These are phyloP conservation scores for Elaphurus davidianus DNA, from an alignment of 2,113 vertebrate species.

Conservation along the genomic window DNA sequence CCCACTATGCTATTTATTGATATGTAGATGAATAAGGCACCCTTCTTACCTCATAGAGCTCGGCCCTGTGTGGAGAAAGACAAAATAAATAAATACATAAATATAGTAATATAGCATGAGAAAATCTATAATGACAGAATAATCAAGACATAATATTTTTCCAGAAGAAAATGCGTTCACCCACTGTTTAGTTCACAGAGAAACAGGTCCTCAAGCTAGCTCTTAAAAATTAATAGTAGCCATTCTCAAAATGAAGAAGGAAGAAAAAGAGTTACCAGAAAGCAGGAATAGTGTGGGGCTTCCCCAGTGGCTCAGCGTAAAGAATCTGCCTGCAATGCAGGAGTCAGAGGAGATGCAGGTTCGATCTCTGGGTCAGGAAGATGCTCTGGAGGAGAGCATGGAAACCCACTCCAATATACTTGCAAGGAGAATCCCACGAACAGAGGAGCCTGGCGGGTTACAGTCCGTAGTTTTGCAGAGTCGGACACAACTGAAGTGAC, in stretches of 20 bases:
- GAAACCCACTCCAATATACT: background rate
- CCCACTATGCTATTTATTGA: background rate
- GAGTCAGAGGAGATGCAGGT: background rate
- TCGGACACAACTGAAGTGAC: background rate
- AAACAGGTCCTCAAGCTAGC: background rate
- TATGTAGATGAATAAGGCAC: background rate
- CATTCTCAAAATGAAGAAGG: background rate
- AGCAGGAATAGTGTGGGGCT: background rate
- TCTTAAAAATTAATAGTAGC: background rate
- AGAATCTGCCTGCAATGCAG: background rate
- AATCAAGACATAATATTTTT: background rate
- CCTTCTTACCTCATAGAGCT: background rate
- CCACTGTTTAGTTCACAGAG: background rate
- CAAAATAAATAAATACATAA: background rate
- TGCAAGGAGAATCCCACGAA: background rate
- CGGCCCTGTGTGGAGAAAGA: background rate
- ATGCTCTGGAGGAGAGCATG: background rate
- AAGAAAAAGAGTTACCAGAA: background rate
- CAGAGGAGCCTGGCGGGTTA: background rate
- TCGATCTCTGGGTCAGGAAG: background rate
- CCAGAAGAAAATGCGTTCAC: background rate
- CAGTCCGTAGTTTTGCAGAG: background rate
- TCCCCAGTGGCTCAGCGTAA: background rate
- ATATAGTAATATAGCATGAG: background rate
- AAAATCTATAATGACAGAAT: background rate